phyloP scores from a whole-genome alignment of 2,888 invertebrate species.

The Pasiphila rectangulata region DNA sequence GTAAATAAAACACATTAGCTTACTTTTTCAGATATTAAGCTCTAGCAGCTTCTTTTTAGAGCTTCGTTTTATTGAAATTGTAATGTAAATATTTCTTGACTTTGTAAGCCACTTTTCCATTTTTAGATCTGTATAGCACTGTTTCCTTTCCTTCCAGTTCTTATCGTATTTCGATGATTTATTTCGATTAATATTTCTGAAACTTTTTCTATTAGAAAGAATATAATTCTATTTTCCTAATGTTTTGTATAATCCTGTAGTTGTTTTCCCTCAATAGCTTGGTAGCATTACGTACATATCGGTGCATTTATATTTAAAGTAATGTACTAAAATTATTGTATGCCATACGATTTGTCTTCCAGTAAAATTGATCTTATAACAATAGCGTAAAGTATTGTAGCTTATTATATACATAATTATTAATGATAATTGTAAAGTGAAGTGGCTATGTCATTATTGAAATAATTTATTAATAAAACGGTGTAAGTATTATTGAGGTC shows the following conservation, averaged over 20 bases:
- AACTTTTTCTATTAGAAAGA: slow-evolving; percentile 63
- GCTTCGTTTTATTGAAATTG: slow-evolving; percentile 24
- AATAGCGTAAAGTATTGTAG: slow-evolving; percentile 78
- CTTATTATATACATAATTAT: slow-evolving; percentile 74
- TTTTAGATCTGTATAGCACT: slow-evolving; percentile 27
- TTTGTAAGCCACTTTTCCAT: slow-evolving; percentile 62
- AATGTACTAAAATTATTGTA: slow-evolving; percentile 72
- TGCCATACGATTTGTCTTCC: slow-evolving; percentile 82
- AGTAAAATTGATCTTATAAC: slow-evolving; percentile 79
- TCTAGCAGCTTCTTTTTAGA: slow-evolving; percentile 46
- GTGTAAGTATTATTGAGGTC: slow-evolving; percentile 7
- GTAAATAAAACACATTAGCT: slow-evolving; percentile 40
- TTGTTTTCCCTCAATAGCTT: slow-evolving; percentile 66
- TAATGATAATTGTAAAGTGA: slow-evolving; percentile 50
- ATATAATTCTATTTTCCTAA: slow-evolving; percentile 76
- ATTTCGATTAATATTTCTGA: slow-evolving; percentile 58
- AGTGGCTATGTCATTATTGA: slow-evolving; percentile 52
- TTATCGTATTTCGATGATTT: slow-evolving; percentile 27
- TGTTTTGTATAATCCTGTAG: slow-evolving; percentile 66
- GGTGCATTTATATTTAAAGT: slow-evolving; percentile 73
- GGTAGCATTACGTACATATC: slow-evolving; percentile 70
- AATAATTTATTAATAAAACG: slow-evolving; percentile 7
- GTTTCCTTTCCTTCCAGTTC: slow-evolving; percentile 24
- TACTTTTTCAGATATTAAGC: slow-evolving; percentile 38
- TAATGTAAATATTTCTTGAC: slow-evolving; percentile 61